These are phyloP conservation scores for Bolinopsis microptera DNA, from an alignment of 37 sponge, comb jelly and placozoan genomes.

Conservation along the genomic window DNA sequence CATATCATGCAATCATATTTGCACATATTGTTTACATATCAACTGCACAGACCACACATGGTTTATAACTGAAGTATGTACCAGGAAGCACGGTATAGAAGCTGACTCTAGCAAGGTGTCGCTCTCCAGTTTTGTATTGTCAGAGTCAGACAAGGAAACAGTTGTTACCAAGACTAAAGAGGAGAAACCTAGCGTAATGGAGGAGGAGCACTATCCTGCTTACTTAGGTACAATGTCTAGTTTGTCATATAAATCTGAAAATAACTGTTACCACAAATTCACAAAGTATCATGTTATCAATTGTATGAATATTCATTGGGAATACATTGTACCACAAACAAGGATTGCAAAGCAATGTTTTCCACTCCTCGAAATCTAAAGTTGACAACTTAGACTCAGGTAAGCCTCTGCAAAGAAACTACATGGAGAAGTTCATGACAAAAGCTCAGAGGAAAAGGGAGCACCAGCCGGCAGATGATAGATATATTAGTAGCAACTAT, in stretches of 20 bases:
- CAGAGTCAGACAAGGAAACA: conserved; percentile 57
- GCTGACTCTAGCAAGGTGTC: not conserved
- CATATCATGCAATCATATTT: too few relatives aligned
- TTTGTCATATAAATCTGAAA: not conserved
- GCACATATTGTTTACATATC: too few relatives aligned
- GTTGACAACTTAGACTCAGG: conserved; percentile 42
- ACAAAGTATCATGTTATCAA: too few relatives aligned
- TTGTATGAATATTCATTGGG: too few relatives aligned
- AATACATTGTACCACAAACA: too few relatives aligned
- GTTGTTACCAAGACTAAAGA: not conserved
- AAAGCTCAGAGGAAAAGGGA: conserved; percentile 54
- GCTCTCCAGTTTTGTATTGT: not conserved
- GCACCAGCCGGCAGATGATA: not conserved
- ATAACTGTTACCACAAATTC: too few relatives aligned
- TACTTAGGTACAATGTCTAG: not conserved
- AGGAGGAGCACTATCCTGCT: not conserved
- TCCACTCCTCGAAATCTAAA: too few relatives aligned
- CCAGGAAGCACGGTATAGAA: conserved; percentile 51
- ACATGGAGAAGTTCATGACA: conserved; percentile 51
- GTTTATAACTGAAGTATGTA: too few relatives aligned
- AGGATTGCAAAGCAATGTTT: too few relatives aligned
- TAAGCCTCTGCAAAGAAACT: conserved; percentile 42
- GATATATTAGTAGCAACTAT: not conserved
- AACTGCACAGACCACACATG: too few relatives aligned
- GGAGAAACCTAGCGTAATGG: not conserved